Base-by-base conservation (phyloP, 2,797 vertebrate species). In the Paguma larvata region DNA sequence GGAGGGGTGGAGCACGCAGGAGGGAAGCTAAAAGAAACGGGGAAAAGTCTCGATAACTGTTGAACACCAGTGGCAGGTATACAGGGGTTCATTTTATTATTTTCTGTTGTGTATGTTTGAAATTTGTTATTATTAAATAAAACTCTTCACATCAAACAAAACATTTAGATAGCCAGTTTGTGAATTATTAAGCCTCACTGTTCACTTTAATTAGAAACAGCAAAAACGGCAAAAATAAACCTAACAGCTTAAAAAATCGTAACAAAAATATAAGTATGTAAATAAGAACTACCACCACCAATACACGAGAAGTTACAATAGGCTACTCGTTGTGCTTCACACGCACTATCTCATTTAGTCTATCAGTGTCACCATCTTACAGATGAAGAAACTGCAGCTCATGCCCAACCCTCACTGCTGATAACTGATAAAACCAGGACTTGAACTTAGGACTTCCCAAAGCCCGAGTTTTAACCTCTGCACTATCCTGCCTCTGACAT, bases 371-470 rank as follows among this genome's bases (percentile, higher is more conserved):
- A 89, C 14, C n/a, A 68, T 87, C 46, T 77, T 73, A 94, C 8
- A 94, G 59, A 93, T 30, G 48, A 96, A 41, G 73, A 94, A 92
- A 88, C 59, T 82, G 16, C 51, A 78, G 46, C 30, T 32, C 32
- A 51, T 21, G 38, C 23, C 44, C 19, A 63, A 91, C 59, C 63
- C 59, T 95, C 63, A 62, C 5, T 86, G 62, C 34, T 95, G 34
- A 11, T 65, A 95, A 44, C 15, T 67, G 30, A 89, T 82, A 82
- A 95, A 96, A 92, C 11, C 30, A 96, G 67, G 80, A 95, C 68
- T 93, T 93, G 67, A 93, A 91, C 32, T 83, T 63, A 92, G 18
- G 23, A 63, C 59, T 94, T 94, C 91, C 25, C 68, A 89, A 95
- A 94, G 70, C 34, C 72, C 46, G 92, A 68, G 59, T 15, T 89